These are phyloP conservation scores for Papilio dardanus DNA, from an alignment of 1,140 invertebrate species.

Conservation along the genomic window DNA sequence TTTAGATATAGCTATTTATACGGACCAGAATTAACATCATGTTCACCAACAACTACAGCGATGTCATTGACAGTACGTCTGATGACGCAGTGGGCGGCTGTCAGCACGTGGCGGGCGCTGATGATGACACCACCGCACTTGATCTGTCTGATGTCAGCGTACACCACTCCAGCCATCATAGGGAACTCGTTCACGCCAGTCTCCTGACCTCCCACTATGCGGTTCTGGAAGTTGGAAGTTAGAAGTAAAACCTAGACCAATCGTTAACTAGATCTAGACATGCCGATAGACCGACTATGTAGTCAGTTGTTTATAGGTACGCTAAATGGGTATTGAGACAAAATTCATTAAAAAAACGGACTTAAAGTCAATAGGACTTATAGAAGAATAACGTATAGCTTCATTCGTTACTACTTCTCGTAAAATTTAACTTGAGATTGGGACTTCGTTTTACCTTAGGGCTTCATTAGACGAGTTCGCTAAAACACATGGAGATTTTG, in stretches of 20 bases:
- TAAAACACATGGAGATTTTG: too few relatives aligned
- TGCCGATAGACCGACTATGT: too few relatives aligned
- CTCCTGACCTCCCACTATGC: constrained; percentile 85
- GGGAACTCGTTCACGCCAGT: constrained; percentile 86
- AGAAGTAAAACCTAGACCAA: neutral
- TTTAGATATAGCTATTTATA: neutral
- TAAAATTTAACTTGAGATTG: too few relatives aligned
- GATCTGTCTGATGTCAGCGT: constrained; percentile 58
- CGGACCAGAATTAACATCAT: constrained; percentile 65
- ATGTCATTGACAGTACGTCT: constrained; percentile 45
- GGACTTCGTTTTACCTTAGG: too few relatives aligned
- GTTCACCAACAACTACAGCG: constrained; percentile 83
- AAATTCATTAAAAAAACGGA: too few relatives aligned
- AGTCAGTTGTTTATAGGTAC: too few relatives aligned
- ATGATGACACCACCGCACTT: constrained; percentile 88
- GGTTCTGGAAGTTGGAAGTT: constrained; percentile 67
- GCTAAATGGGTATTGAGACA: too few relatives aligned
- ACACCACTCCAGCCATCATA: constrained; percentile 85
- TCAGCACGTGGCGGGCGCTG: constrained; percentile 83
- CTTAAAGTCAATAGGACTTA: too few relatives aligned
- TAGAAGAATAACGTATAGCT: too few relatives aligned
- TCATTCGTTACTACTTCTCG: too few relatives aligned
- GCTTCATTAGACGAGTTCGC: too few relatives aligned
- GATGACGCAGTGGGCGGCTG: constrained; percentile 87
- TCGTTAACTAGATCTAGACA: too few relatives aligned